phyloP scores from a whole-genome alignment of 2,113 vertebrate genomes.

The Ancistrus triradiatus region DNA sequence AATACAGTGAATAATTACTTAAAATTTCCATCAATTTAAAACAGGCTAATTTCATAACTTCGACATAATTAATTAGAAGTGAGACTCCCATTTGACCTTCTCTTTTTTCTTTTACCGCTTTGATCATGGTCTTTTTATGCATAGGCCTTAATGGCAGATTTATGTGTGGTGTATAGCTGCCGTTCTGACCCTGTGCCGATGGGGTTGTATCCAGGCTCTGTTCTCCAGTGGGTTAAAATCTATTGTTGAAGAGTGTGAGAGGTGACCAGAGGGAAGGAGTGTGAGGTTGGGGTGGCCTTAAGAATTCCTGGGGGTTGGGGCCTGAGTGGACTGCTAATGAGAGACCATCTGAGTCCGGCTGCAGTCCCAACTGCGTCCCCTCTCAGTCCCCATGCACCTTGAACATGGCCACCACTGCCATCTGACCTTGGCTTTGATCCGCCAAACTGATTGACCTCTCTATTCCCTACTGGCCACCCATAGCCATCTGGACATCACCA shows the following conservation, averaged over 20 bases:
- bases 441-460: constrained; percentile 68
- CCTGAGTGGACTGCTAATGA: constrained; percentile 67
- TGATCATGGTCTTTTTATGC: constrained; percentile 19
- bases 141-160: constrained; percentile 36
- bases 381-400: constrained; percentile 63
- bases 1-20: too few species aligned
- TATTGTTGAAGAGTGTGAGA: constrained; percentile 38
- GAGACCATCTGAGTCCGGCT: constrained; percentile 70
- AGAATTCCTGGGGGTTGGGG: constrained; percentile 43
- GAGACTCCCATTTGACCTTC: background rate
- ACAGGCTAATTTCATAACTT: background rate
- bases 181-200: constrained; percentile 26
- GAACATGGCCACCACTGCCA: constrained; percentile 71
- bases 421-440: constrained; percentile 80
- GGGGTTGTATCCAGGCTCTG: constrained; percentile 28
- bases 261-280: constrained; percentile 49
- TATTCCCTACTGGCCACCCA: constrained; percentile 57
- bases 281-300: constrained; percentile 32
- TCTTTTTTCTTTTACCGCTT: background rate
- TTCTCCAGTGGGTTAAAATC: constrained; percentile 28
- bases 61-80: background rate
- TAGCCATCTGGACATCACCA: constrained; percentile 66
- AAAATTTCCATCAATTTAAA: background rate
- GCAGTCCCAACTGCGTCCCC: constrained; percentile 5
- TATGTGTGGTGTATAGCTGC: constrained; percentile 32